These are phyloP conservation scores for Aleadryas rufinucha DNA, from an alignment of 2,113 vertebrate species.

Conservation along the genomic window DNA sequence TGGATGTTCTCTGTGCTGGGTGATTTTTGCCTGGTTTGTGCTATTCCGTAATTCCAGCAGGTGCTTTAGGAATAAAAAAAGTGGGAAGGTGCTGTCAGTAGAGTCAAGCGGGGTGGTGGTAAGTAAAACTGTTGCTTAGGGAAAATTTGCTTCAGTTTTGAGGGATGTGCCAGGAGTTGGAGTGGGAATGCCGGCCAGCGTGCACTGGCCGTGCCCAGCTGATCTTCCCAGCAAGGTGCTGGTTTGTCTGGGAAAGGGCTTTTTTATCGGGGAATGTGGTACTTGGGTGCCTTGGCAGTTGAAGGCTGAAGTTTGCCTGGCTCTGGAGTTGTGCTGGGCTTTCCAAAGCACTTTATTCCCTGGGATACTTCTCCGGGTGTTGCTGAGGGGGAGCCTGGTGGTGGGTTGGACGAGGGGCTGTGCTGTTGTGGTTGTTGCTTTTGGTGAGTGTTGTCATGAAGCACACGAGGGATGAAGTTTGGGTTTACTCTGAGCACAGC, in stretches of 20 bases:
- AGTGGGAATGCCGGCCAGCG: background rate
- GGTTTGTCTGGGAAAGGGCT: background rate
- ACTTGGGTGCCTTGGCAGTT: background rate
- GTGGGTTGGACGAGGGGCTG: background rate
- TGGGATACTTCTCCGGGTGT: background rate
- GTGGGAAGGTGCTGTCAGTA: background rate
- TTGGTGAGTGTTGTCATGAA: background rate
- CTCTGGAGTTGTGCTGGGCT: background rate
- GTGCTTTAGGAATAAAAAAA: background rate
- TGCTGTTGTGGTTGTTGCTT: background rate
- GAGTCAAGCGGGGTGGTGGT: background rate
- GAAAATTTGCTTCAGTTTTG: constrained; percentile 16
- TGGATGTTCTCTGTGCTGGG: background rate
- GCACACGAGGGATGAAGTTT: background rate
- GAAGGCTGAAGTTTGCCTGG: background rate
- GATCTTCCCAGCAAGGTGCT: background rate
- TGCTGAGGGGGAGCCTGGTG: background rate
- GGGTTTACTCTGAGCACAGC: background rate
- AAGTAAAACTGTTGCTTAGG: background rate
- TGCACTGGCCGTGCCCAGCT: background rate
- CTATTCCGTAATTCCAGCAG: accelerated
- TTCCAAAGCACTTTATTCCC: background rate
- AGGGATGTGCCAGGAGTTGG: background rate
- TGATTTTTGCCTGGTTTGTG: background rate
- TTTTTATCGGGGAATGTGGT: background rate